Base-by-base conservation (phyloP, 2,113 vertebrate genomes). In the Physeter macrocephalus region DNA sequence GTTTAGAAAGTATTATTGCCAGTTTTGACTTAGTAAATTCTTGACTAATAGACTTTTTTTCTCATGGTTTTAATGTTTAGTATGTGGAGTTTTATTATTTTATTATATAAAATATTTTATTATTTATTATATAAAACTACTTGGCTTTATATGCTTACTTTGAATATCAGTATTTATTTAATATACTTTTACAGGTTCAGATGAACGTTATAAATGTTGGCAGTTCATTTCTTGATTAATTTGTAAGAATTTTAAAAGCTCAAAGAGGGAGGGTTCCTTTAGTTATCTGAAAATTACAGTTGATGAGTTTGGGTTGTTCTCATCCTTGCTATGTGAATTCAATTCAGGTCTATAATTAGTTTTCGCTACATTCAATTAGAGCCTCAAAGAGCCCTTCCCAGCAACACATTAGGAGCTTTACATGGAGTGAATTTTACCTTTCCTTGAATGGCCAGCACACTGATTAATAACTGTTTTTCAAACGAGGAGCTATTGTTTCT, bases 281-380 rank as follows among this genome's bases (percentile, higher is more conserved):
- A 90, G 90, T 95, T 97, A 95, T 82, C 94, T 96, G 94, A 93
- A 97, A 95, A 96, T 96, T 94, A 94, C 27, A 88, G 94, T 90
- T 96, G 87, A 95, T 96, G 61, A n/a, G n/a, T 82, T 84, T 85
- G 46, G 86, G 64, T 54, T 92, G 66, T 74, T 91, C 78, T 96
- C 49, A 41, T 83, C 62, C 57, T 94, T 80, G 43, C 74, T 88
- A n/a, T 59, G 72, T 90, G 96, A 93, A 93, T 96, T 95, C 83
- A 64, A 18, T 97, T 96, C 95, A 92, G 49, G 89, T 87, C 89
- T 92, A 27, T 95, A 94, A 97, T 93, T 97, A 95, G 67, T 93
- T 97, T 93, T 87, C 78, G 62, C 77, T 95, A 46, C 31, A 75
- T 95, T 97, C 93, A 94, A 84, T 93, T 93, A 98, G 64, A 94